A percentile compares a stretch with the other conserved stretches of the same genome.
Conservation (phyloP, 2,797 vertebrate genomes). For the Takifugu rubripes region DNA sequence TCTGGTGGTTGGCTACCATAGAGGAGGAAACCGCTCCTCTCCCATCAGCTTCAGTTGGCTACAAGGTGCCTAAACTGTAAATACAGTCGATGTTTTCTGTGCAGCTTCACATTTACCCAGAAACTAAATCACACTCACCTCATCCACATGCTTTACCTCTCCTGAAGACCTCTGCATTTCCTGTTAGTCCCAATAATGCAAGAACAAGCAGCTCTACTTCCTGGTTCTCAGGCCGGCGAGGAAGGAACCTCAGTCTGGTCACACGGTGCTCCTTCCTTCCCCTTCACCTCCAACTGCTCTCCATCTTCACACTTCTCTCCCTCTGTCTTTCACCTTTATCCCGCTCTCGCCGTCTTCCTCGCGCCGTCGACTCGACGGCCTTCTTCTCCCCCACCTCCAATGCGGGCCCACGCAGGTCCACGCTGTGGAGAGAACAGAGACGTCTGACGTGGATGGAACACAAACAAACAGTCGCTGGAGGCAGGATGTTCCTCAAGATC, state of each 20-base stretch:
- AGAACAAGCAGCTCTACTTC: constrained; percentile 76
- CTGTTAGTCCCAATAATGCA: constrained; percentile 79
- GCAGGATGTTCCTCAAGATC: constrained; percentile 65
- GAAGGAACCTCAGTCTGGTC: constrained; percentile 80
- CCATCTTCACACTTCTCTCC: constrained; percentile 33
- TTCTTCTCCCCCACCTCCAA: constrained; percentile 27
- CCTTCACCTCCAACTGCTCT: constrained; percentile 35
- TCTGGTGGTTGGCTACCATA: too few species aligned
- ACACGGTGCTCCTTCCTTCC: constrained; percentile 69
- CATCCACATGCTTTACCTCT: constrained; percentile 46
- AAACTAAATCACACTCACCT: not conserved
- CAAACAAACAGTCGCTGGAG: constrained; percentile 44
- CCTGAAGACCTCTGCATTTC: constrained; percentile 80
- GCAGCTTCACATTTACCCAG: too few species aligned
- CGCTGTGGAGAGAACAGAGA: constrained; percentile 26
- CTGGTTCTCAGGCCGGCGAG: constrained; percentile 80
- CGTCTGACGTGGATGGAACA: constrained; percentile 4
- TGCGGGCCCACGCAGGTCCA: constrained; percentile 40
- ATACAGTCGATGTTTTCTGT: too few species aligned
- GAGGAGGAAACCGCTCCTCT: too few species aligned
- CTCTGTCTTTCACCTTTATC: constrained; percentile 20
- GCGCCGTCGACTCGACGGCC: too few species aligned
- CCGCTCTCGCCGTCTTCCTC: constrained; percentile 12
- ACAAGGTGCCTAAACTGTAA: too few species aligned
- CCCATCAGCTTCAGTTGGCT: too few species aligned